Conservation (phyloP, 2,113 vertebrate species). For the Capreolus pygargus region DNA sequence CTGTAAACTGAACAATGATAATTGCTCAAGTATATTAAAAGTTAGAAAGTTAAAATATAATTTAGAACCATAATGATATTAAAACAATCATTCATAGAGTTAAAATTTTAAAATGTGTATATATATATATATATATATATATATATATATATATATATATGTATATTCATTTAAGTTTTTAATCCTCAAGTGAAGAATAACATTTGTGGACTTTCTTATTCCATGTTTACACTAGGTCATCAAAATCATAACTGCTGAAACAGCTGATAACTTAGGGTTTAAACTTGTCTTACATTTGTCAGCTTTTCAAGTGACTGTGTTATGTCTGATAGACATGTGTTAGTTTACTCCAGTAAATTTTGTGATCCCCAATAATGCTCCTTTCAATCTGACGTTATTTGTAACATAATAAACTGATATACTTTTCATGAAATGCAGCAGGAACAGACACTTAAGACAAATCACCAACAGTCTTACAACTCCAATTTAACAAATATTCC, state of each 20-base stretch:
- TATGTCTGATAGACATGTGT: neutral
- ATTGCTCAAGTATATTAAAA: neutral
- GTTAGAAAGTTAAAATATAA: neutral
- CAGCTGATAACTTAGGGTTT: neutral
- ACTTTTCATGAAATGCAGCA: neutral
- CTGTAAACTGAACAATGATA: neutral
- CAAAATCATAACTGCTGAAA: neutral
- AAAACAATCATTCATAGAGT: neutral
- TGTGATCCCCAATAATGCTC: neutral
- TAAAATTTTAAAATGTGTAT: neutral
- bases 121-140: neutral
- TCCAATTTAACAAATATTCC: neutral
- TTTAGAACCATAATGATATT: neutral
- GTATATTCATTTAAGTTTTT: neutral
- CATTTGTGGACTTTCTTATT: neutral
- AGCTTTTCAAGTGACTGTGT: neutral
- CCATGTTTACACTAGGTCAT: neutral
- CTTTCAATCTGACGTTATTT: neutral
- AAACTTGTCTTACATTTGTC: neutral
- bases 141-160: neutral
- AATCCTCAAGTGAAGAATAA: neutral
- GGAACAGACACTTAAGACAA: neutral
- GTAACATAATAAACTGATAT: neutral
- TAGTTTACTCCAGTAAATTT: neutral
- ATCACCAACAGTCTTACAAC: neutral